Base-by-base conservation (phyloP, 2,113 vertebrate species). In the Calidris pugnax region DNA sequence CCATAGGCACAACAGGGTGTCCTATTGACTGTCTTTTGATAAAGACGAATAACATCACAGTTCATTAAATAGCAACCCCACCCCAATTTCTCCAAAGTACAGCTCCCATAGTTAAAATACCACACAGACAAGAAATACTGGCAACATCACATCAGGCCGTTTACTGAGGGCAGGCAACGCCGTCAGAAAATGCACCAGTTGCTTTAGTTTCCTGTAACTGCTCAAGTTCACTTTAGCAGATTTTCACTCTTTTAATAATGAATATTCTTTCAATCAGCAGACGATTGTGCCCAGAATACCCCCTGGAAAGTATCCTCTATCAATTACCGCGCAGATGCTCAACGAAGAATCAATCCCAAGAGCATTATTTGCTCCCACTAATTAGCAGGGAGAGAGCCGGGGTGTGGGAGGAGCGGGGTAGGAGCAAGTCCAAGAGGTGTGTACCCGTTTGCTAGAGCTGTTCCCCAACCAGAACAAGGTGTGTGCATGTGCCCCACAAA, bases 191-290 rank as follows among this genome's bases (percentile, higher is more conserved):
- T 1, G 9, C 75, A 94, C 7, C 51, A 57, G 62, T 18, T 91
- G 67, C 56, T 89, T 92, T 3, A 14, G 41, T 35, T 75, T 23
- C 81, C 63, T 89, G 0, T 4, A 74, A 71, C 41, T 56, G 69
- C 77, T 94, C 75, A n/a, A 57, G 59, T 89, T 89, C 82, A 86
- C 74, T 87, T 73, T 7, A 89, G 57, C 76, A 50, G 63, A 89
- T 90, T 94, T 93, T 80, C 27, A 60, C 48, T 91, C 69, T 56
- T 75, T 62, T 35, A 86, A 60, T 92, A 90, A 92, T 60, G 76
- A 82, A 87, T 91, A 78, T 94, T 93, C 85, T 80, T 80, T 85
- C 85, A 62, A 26, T 24, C 69, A 76, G 84, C 64, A 92, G 96
- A 56, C 33, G 71, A 64, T 0, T 81, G 51, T 73, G 87, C 28